A percentile compares a stretch with the other conserved stretches of the same genome.
phyloP scores from a whole-genome alignment of 2,797 vertebrate genomes.

The Peromyscus attwateri region DNA sequence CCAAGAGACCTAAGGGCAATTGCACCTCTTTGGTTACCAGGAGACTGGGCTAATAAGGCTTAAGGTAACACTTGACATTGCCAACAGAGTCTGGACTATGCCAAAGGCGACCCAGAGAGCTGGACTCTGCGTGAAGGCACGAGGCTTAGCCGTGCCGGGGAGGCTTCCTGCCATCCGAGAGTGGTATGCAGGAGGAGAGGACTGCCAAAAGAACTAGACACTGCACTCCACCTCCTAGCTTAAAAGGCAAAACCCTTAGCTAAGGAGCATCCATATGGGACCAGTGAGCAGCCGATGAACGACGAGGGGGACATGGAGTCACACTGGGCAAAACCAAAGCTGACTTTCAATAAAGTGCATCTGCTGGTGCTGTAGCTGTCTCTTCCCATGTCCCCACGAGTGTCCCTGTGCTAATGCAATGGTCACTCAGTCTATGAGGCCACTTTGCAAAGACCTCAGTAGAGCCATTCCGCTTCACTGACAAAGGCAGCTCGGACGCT shows the following conservation, averaged over 20 bases:
- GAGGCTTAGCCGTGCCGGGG: neutral
- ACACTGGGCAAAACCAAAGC: neutral
- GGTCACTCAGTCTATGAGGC: neutral
- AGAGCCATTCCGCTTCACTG: neutral
- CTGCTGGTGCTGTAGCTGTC: too few species aligned
- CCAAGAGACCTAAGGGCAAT: neutral
- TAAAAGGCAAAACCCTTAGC: neutral
- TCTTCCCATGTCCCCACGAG: too few species aligned
- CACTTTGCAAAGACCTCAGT: neutral
- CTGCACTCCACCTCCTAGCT: neutral
- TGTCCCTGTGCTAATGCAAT: neutral
- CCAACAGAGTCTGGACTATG: accelerated
- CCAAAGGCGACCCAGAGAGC: neutral
- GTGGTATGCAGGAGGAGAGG: neutral
- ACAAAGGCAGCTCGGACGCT: neutral
- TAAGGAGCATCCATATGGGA: neutral
- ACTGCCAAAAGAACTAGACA: neutral
- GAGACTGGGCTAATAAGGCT: neutral
- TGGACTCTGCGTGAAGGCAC: neutral
- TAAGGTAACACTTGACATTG: too few species aligned
- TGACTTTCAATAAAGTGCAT: neutral
- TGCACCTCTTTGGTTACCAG: neutral
- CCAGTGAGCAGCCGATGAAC: neutral
- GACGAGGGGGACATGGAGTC: accelerated
- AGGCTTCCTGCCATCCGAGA: neutral